These are phyloP conservation scores for Falco peregrinus DNA, from an alignment of 2,797 vertebrate genomes.

Conservation along the genomic window DNA sequence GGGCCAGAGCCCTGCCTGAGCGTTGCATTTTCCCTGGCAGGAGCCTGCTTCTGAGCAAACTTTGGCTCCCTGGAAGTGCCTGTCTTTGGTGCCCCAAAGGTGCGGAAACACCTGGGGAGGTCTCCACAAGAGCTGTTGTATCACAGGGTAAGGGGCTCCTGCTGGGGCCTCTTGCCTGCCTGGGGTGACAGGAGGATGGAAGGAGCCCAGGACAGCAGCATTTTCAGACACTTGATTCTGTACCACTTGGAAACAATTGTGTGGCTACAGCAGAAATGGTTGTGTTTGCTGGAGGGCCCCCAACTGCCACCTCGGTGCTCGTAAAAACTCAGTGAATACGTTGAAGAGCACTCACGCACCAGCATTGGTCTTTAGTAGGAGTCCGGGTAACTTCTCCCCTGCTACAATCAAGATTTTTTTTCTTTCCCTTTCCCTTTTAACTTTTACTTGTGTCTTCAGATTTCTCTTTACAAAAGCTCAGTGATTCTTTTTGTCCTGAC, in stretches of 20 bases:
- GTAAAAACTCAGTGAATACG: no score
- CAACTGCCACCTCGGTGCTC: fast-evolving
- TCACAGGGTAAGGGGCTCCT: fast-evolving
- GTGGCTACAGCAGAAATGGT: no score
- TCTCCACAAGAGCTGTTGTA: neutral
- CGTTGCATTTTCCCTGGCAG: neutral
- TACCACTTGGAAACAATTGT: neutral
- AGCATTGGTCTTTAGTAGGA: neutral
- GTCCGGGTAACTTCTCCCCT: neutral
- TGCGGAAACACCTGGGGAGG: neutral
- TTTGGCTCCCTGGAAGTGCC: neutral
- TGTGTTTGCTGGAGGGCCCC: neutral
- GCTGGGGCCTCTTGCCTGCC: neutral
- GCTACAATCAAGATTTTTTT: neutral
- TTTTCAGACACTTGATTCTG: neutral
- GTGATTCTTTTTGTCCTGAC: neutral
- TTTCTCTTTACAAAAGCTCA: neutral
- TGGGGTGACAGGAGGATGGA: neutral
- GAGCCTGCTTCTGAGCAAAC: no score
- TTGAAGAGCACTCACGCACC: no score
- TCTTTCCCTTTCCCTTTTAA: neutral
- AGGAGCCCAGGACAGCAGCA: neutral
- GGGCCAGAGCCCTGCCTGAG: neutral
- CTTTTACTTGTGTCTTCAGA: neutral
- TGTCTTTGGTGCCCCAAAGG: neutral